Percentiles rank a stretch among this genome's conserved stretches.
These are phyloP conservation scores for Oasisia sp. DNA, from an alignment of 2,888 invertebrate species.

Conservation along the genomic window DNA sequence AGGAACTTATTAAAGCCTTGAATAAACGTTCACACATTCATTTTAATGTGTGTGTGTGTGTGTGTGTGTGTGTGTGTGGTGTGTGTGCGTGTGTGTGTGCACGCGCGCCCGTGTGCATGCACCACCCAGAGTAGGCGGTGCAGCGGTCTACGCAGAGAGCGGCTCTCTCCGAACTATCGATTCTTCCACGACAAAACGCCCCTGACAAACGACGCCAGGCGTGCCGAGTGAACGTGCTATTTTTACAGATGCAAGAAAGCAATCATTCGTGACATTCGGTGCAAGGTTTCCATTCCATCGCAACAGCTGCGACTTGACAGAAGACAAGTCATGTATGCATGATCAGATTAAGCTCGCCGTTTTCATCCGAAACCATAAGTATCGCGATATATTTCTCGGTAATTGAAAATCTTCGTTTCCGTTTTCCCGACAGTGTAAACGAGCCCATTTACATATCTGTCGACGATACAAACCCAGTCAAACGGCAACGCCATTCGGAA, in stretches of 20 bases:
- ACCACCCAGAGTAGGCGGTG: background rate
- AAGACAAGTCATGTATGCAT: background rate
- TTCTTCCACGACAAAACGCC: background rate
- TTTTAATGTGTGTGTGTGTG: too few relatives aligned
- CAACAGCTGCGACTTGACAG: background rate
- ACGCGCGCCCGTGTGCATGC: background rate
- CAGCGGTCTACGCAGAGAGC: background rate
- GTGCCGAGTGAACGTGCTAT: background rate
- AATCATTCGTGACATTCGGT: conserved; percentile 1
- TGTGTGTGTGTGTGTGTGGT: background rate
- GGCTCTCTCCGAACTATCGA: background rate
- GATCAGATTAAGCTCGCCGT: background rate
- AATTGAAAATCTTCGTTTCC: background rate
- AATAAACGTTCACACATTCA: too few relatives aligned
- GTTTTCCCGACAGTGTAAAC: background rate
- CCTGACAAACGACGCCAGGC: background rate
- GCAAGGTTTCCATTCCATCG: background rate
- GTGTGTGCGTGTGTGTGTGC: background rate
- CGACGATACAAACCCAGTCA: background rate
- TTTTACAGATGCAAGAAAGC: conserved; percentile 2
- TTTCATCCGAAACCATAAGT: background rate
- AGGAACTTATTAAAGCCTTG: too few relatives aligned
- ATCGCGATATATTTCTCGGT: background rate
- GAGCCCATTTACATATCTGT: background rate
- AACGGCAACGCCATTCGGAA: conserved; percentile 2